Conservation (phyloP, 2,797 vertebrate genomes). For the Falco berigora region DNA sequence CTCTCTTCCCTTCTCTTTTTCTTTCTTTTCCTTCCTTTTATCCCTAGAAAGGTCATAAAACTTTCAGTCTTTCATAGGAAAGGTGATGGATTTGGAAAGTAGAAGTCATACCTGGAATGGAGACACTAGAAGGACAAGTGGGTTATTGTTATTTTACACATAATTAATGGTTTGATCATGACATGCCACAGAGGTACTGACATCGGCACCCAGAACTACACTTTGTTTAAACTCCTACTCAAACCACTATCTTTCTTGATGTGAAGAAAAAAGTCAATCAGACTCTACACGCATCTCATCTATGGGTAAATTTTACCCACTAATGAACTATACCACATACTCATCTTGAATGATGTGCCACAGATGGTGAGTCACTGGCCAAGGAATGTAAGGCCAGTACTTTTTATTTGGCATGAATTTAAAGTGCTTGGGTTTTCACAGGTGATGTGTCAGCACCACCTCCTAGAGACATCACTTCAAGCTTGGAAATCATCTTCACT, state of each 20-base stretch:
- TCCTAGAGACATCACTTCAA: not conserved
- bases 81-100: not conserved
- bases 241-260: not conserved
- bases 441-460: not conserved
- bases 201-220: not conserved
- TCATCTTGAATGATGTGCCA: not conserved
- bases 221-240: not conserved
- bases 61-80: not conserved
- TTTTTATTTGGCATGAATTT: not conserved
- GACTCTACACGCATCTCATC: not conserved
- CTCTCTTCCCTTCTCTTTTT: rapidly evolving
- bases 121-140: not conserved
- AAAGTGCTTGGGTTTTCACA: not conserved
- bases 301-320: not conserved
- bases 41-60: not conserved
- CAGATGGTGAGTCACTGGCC: not conserved
- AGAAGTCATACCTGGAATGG: not conserved
- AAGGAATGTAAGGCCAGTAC: not conserved
- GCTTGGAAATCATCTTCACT: not conserved
- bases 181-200: not conserved
- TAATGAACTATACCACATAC: not conserved
- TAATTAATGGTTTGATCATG: not conserved
- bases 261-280: not conserved
- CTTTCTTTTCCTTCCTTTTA: not conserved
- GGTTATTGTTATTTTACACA: not conserved